These are phyloP conservation scores for Schizaphis graminum DNA, from an alignment of 2,888 invertebrate species.

Conservation along the genomic window DNA sequence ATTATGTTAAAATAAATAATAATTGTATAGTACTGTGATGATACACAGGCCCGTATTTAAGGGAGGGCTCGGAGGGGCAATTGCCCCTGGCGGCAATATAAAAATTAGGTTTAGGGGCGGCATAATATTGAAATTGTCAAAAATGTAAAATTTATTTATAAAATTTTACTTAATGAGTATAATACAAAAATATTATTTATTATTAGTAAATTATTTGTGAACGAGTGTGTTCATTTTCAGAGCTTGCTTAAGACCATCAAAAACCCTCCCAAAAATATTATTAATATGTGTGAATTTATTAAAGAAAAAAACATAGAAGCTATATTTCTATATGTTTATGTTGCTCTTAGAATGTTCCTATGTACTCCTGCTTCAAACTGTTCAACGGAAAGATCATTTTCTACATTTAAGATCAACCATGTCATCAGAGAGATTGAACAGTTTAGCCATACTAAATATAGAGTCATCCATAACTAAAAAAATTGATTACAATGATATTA, in stretches of 20 bases:
- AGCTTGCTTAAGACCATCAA: not conserved
- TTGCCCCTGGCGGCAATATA: too few relatives aligned
- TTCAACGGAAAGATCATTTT: slow-evolving; percentile 29
- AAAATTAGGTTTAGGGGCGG: too few relatives aligned
- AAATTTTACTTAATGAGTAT: too few relatives aligned
- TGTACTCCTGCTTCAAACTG: slow-evolving; percentile 20
- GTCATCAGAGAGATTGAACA: slow-evolving; percentile 26
- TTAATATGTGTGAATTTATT: not conserved
- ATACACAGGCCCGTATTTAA: too few relatives aligned
- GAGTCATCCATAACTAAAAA: slow-evolving; percentile 14
- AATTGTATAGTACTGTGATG: too few relatives aligned
- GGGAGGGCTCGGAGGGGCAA: too few relatives aligned
- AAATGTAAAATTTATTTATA: too few relatives aligned
- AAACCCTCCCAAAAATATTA: slow-evolving; percentile 21
- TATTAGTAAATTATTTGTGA: not conserved
- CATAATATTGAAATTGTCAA: too few relatives aligned
- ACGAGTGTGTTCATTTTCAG: not conserved
- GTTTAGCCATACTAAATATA: slow-evolving; percentile 27
- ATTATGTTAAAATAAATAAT: too few relatives aligned
- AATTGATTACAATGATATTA: slow-evolving; percentile 7
- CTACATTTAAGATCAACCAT: slow-evolving; percentile 19
- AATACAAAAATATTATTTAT: too few relatives aligned
- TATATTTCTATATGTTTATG: not conserved
- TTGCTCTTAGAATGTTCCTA: not conserved
- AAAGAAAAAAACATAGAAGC: not conserved